phyloP scores from a whole-genome alignment of 2,113 vertebrate species.

The Megaceryle torquata region DNA sequence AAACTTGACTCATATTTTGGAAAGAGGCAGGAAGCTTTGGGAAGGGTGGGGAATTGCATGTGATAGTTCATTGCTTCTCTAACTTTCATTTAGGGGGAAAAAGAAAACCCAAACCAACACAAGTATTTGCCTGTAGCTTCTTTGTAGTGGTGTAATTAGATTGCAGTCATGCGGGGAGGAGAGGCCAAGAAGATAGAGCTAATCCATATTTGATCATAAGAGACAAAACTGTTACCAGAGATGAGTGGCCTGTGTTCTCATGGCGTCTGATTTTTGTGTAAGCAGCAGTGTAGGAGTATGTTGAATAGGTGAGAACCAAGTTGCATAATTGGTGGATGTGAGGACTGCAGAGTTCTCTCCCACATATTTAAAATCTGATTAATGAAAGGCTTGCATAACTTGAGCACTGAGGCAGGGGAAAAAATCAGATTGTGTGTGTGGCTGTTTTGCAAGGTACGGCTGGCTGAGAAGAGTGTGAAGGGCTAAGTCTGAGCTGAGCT shows the following conservation, averaged over 20 bases:
- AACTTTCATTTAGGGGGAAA: background rate
- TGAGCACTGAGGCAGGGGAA: background rate
- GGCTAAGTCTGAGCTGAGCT: background rate
- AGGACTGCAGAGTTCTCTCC: conserved; percentile 24
- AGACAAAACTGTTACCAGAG: conserved; percentile 18
- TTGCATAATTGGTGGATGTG: background rate
- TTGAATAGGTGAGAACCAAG: conserved; percentile 10
- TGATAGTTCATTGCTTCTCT: conserved; percentile 7
- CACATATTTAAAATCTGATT: conserved; percentile 26
- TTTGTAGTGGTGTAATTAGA: conserved; percentile 48
- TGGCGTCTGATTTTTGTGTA: background rate
- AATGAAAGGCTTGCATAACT: conserved; percentile 43
- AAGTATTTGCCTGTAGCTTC: conserved; percentile 20
- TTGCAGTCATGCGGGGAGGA: background rate
- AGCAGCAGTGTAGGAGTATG: conserved; percentile 35
- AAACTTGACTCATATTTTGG: conserved; percentile 34
- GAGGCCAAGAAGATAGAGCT: background rate
- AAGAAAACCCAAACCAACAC: background rate
- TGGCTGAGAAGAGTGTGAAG: background rate
- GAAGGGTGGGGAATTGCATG: background rate
- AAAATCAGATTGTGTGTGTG: background rate
- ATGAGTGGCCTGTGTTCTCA: conserved; percentile 37
- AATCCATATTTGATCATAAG: conserved; percentile 17
- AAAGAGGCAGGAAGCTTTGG: background rate
- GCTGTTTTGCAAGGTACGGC: background rate